These are phyloP conservation scores for Hyles euphorbiae DNA, from an alignment of 1,140 invertebrate genomes.

Conservation along the genomic window DNA sequence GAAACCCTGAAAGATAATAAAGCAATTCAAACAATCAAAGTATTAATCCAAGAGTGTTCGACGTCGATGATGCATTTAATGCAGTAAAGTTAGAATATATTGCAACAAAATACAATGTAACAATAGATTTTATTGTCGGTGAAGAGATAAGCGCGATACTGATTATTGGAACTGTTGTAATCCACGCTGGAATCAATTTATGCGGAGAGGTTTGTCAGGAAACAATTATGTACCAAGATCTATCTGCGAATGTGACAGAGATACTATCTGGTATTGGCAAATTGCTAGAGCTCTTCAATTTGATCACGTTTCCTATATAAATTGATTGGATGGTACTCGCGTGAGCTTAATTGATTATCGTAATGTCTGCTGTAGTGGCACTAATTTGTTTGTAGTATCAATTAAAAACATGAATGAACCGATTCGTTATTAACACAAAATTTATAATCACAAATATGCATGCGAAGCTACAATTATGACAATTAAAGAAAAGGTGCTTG, in stretches of 20 bases:
- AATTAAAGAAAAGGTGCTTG: slow-evolving; percentile 1
- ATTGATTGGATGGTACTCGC: too few species aligned
- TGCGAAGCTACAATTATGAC: neutral
- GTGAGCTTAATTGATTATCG: too few species aligned
- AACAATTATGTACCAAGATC: slow-evolving; percentile 33
- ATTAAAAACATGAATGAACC: too few species aligned
- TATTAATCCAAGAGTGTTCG: neutral
- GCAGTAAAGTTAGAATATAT: slow-evolving; percentile 26
- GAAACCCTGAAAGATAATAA: too few species aligned
- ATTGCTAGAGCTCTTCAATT: slow-evolving; percentile 11
- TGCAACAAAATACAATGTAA: slow-evolving; percentile 31
- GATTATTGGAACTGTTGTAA: slow-evolving; percentile 27
- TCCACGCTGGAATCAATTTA: slow-evolving; percentile 33
- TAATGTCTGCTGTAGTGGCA: too few species aligned
- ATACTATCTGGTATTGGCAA: slow-evolving; percentile 32
- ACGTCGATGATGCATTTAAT: neutral
- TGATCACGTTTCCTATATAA: too few species aligned
- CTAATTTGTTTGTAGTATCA: too few species aligned
- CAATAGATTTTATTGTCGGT: slow-evolving; percentile 34
- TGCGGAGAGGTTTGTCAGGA: slow-evolving; percentile 34
- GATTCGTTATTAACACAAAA: too few species aligned
- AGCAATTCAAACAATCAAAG: neutral
- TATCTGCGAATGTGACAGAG: slow-evolving; percentile 26
- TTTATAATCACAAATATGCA: too few species aligned
- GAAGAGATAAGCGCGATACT: slow-evolving; percentile 27